Evolutionary conservation across 2,113 vertebrate genomes (phyloP).

Genomic region (Campylomormyrus tamandua): DNA sequence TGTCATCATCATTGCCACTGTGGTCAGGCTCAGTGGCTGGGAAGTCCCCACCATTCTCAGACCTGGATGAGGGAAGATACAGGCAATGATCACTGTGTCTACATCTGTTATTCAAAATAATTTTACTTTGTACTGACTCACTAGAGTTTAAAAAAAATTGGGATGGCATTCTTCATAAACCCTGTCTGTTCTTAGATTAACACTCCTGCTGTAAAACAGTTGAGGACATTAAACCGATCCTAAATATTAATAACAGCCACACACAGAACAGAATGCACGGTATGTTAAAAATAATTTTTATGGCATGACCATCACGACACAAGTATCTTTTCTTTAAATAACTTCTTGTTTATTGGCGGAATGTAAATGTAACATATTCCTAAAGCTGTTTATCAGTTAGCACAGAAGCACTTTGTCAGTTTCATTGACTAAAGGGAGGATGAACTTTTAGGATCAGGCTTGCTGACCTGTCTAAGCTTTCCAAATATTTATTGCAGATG

Average conservation of each 20-base stretch:
- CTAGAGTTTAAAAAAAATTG: not conserved
- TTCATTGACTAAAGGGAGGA: not conserved
- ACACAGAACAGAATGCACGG: not conserved
- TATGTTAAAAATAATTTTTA: not conserved
- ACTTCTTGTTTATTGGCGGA: not conserved
- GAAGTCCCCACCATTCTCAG: slow-evolving; percentile 76
- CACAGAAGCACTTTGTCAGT: not conserved
- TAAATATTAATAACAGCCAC: not conserved
- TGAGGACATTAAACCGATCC: not conserved
- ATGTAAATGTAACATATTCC: not conserved
- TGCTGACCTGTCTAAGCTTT: not conserved
- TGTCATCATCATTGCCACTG: slow-evolving; percentile 73
- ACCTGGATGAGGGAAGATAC: slow-evolving; percentile 55
- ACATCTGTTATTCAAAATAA: not conserved
- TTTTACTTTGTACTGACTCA: not conserved
- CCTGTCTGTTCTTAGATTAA: not conserved
- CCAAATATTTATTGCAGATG: not conserved
- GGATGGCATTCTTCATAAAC: not conserved
- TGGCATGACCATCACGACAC: not conserved
- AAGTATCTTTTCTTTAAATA: not conserved
- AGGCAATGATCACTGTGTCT: slow-evolving; percentile 15
- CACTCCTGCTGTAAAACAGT: not conserved
- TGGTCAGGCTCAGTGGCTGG: slow-evolving; percentile 61
- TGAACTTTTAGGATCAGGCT: not conserved
- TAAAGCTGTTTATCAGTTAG: not conserved